Evolutionary conservation across 2,888 invertebrate genomes (phyloP).

Genomic region (Holacanthella duospinosa): DNA sequence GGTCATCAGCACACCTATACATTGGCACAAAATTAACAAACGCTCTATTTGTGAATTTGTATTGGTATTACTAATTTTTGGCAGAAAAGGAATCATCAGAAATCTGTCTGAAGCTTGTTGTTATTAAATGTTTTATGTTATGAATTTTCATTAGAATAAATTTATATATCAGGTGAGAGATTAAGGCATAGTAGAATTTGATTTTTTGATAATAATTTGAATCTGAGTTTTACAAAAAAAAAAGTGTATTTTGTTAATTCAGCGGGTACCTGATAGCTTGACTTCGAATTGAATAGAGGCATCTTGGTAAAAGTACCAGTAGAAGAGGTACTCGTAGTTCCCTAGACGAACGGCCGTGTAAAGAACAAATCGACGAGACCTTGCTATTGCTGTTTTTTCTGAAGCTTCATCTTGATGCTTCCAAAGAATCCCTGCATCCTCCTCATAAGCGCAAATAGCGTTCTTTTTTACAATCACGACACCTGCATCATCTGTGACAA

Average conservation of each 20-base stretch:
- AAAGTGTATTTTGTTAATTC: not conserved
- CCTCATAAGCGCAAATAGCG: constrained; percentile 17
- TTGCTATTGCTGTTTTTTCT: constrained; percentile 6
- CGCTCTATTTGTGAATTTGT: too few species aligned
- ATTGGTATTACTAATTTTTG: too few species aligned
- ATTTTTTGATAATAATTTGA: not conserved
- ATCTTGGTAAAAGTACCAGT: constrained; percentile 24
- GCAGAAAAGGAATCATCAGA: too few species aligned
- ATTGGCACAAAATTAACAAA: too few species aligned
- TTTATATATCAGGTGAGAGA: not conserved
- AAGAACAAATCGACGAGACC: constrained; percentile 15
- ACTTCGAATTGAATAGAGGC: constrained; percentile 18
- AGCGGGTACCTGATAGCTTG: constrained; percentile 15
- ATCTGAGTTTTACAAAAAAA: not conserved
- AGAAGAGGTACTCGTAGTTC: constrained; percentile 24
- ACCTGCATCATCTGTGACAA: constrained; percentile 16
- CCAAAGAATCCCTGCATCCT: constrained; percentile 27
- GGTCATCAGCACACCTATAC: too few species aligned
- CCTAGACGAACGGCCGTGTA: constrained; percentile 12
- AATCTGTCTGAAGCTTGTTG: too few species aligned
- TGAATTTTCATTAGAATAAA: not conserved
- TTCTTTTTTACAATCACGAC: not conserved
- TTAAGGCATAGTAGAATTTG: not conserved
- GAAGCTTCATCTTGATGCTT: constrained; percentile 18
- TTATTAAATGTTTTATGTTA: not conserved